These are phyloP conservation scores for Ennomos erosarius DNA, from an alignment of 2,888 invertebrate species.

Conservation along the genomic window DNA sequence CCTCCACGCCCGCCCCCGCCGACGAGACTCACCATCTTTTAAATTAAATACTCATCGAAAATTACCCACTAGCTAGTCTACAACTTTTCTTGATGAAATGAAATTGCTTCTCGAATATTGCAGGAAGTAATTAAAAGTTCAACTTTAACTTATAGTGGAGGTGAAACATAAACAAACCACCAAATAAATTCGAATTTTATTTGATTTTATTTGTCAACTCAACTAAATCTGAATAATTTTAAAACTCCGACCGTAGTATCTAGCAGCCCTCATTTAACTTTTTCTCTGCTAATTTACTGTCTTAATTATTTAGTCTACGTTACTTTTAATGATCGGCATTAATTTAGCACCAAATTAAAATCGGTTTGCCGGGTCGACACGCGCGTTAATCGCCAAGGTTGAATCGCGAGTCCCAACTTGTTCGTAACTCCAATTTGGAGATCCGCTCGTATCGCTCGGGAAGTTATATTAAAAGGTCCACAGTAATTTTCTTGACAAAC, in stretches of 20 bases:
- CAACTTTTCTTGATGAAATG: conserved; percentile 39
- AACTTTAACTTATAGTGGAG: conserved; percentile 27
- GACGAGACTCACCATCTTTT: conserved; percentile 61
- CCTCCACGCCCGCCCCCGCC: conserved; percentile 51
- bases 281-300: conserved; percentile 24
- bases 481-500: conserved; percentile 83
- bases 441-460: conserved; percentile 70
- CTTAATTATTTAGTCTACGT: conserved; percentile 39
- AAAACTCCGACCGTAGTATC: conserved; percentile 22
- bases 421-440: conserved; percentile 78
- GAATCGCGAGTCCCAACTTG: conserved; percentile 69
- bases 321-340: conserved; percentile 64
- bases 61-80: conserved; percentile 24
- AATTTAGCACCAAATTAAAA: conserved; percentile 71
- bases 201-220: conserved; percentile 21
- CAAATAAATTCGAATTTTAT: conserved; percentile 19
- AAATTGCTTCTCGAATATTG: conserved; percentile 37
- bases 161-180: conserved; percentile 25
- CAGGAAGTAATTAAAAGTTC: conserved; percentile 40
- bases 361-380: conserved; percentile 69
- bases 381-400: conserved; percentile 73
- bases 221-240: conserved; percentile 19
- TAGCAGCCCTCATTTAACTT: conserved; percentile 23
- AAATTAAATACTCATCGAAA: conserved; percentile 64
- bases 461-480: conserved; percentile 85